Base-by-base conservation (phyloP, 2,888 invertebrate genomes). In the Unio pictorum region DNA sequence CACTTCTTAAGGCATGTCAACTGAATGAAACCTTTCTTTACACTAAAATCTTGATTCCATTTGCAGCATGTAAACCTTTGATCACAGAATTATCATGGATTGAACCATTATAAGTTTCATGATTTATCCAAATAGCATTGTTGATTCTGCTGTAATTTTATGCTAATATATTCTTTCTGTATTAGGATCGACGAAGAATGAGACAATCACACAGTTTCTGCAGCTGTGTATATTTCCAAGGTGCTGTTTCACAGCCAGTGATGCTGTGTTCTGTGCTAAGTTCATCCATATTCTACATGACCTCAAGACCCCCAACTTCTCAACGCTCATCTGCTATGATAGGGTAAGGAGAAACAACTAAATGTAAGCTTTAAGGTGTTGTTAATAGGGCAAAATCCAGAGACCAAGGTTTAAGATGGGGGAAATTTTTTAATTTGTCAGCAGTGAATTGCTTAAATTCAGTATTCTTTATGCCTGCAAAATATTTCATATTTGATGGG, bases 191-290 rank as follows among this genome's bases (percentile, higher is more conserved):
- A 96, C 97, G 67, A 97, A 97, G 91, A 97, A 96, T 90, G 98
- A 98, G 91, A 97, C 97, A 1, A 97, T 98, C 70, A 98, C 98
- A 54, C 95, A 97, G 84, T 97, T 99, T 90, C 92, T 99, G 87
- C 98, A 99, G 91, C 92, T 97, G 71, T 99, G 99, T 90, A 92
- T 99, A 79, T 98, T 99, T 91, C 99, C 99, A 34, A 93, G 99
- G 84, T 97, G 97, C 91, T 95, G 97, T 74, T 98, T 97, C 91
- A 98, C 99, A 28, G 95, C 97, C 65, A 93, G 95, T 66, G 99
- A 99, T 92, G 98, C 99, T 55, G 93, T 98, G 69, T 99, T 96
- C 91, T 98, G 98, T 91, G 98, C 99, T 0, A 95, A 97, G 92
- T 99, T 99, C 91, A 96, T 99, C 72, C 95, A 97, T 88, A 95